These are phyloP conservation scores for Eilema caniola DNA, from an alignment of 2,888 invertebrate genomes.

Conservation along the genomic window DNA sequence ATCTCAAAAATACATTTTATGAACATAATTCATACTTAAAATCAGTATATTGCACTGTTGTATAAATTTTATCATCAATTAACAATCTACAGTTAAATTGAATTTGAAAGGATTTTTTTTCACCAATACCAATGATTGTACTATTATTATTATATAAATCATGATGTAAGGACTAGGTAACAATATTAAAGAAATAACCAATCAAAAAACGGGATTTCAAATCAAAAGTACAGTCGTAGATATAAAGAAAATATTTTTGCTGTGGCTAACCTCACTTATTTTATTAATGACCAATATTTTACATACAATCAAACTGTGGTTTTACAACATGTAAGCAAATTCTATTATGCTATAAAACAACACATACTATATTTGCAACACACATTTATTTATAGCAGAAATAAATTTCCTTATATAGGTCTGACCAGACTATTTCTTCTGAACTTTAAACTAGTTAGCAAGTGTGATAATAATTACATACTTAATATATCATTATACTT, in stretches of 20 bases:
- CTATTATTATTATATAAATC: constrained; percentile 4
- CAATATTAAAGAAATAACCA: constrained; percentile 5
- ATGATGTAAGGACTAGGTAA: constrained; percentile 13
- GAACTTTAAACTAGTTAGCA: constrained; percentile 26
- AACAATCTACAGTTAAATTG: not conserved
- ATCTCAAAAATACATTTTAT: constrained; percentile 50
- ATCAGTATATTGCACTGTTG: constrained; percentile 21
- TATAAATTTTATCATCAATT: not conserved
- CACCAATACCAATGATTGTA: not conserved
- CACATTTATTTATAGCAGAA: constrained; percentile 45
- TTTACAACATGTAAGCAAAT: constrained; percentile 32
- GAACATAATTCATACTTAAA: constrained; percentile 21
- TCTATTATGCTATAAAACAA: constrained; percentile 41
- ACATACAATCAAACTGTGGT: not conserved
- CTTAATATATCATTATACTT: constrained; percentile 1
- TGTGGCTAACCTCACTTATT: not conserved
- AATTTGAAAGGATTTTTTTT: not conserved
- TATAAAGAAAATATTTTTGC: not conserved
- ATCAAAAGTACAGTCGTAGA: not conserved
- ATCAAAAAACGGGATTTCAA: not conserved
- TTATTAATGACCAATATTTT: not conserved
- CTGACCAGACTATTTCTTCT: constrained; percentile 51
- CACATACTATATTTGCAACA: constrained; percentile 35
- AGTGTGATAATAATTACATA: not conserved
- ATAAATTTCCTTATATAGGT: constrained; percentile 52